Base-by-base conservation (phyloP, 2,113 vertebrate species). In the Gila orcuttii region DNA sequence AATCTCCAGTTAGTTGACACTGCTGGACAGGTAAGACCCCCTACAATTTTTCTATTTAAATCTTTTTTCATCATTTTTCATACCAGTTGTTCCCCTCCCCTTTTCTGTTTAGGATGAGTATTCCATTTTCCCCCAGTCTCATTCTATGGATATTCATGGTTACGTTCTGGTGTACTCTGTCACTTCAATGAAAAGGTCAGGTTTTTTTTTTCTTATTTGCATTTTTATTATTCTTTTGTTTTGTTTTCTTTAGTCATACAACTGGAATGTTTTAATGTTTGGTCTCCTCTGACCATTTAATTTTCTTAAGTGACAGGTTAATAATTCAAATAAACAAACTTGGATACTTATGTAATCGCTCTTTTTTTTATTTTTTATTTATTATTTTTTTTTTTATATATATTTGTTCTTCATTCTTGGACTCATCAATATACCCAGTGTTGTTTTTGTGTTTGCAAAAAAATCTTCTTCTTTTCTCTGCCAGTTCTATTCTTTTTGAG, bases 1-100 rank as follows among this genome's bases (percentile, higher is more conserved):
- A 95, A 96, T 88, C 94, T 98, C 82, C 96, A 97, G 87, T 90
- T 97, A 88, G 94, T 97, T 87, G 97, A 96, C 89, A 96, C 95
- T 39, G 96, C 95, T 4, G 94, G 96, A 86, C 96, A 97, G 95
- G 96, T 97, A 91, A 86, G 13, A 25, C 7, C 9, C 31, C 1
- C 1, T 3, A 23, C 21, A 62, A 17, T 0, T 15, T 6, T 42
- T 71, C 36, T 71, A 31, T 23, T n/a, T 57, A 39, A 19, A 28
- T 64, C 10, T 33, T 60, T 62, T n/a, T 19, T 82, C 74, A 77
- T 55, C 3, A 77, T 77, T 77, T 71, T 77, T 77, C 74, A 77
- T 47, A 77, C 74, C 47, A 77, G 74, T 77, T 87, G 59, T 45
- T 13, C 21, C 25, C 28, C 19, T 12, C 15, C 87, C n/a, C 86